Evolutionary conservation across 2,888 invertebrate species (phyloP).

Genomic region (Branchellion lobata): DNA sequence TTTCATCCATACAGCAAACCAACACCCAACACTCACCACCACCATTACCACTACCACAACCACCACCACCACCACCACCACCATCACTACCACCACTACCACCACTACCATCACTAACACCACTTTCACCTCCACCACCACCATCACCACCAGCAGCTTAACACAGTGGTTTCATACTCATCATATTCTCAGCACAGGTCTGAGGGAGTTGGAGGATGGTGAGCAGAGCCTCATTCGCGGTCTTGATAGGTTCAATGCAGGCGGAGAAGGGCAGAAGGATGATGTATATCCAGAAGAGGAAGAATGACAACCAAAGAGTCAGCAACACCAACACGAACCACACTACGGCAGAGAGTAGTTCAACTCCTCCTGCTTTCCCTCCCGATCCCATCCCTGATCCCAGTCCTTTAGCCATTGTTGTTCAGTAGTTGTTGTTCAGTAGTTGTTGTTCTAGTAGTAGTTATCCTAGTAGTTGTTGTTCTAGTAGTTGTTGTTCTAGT

Average conservation of each 20-base stretch:
- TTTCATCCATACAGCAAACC: too few relatives aligned
- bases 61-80: too few relatives aligned
- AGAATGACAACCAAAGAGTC: constrained; percentile 52
- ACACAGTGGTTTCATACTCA: constrained; percentile 56
- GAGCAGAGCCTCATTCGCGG: constrained; percentile 53
- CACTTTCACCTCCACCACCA: too few relatives aligned
- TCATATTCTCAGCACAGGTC: constrained; percentile 56
- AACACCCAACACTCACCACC: too few relatives aligned
- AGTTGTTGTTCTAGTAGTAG: too few relatives aligned
- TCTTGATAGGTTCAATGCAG: constrained; percentile 50
- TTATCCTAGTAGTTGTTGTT: too few relatives aligned
- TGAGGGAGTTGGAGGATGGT: constrained; percentile 55
- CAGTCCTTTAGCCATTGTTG: constrained; percentile 1
- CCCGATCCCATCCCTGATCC: constrained; percentile 42
- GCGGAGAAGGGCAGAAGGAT: constrained; percentile 55
- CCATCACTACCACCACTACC: too few relatives aligned
- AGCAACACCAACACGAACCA: constrained; percentile 53
- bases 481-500: too few relatives aligned
- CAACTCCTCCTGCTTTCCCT: constrained; percentile 54
- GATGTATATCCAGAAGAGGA: constrained; percentile 54
- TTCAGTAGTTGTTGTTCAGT: too few relatives aligned
- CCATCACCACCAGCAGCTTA: too few relatives aligned
- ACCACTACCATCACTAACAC: too few relatives aligned
- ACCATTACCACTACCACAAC: too few relatives aligned
- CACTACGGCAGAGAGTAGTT: constrained; percentile 55